These are phyloP conservation scores for Catharus ustulatus DNA, from an alignment of 2,797 vertebrate genomes.

Conservation along the genomic window DNA sequence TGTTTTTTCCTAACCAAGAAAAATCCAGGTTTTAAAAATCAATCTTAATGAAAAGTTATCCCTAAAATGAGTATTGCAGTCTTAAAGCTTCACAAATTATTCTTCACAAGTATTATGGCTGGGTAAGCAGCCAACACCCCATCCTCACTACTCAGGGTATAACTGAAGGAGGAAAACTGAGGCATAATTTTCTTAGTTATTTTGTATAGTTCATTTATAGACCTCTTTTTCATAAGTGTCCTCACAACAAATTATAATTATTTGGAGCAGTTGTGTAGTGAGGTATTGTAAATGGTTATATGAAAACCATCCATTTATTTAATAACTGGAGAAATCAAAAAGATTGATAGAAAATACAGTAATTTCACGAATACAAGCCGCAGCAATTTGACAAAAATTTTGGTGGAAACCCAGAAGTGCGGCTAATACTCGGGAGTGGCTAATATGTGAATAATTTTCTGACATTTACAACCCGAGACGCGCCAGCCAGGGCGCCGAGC, in stretches of 20 bases:
- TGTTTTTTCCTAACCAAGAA: not conserved
- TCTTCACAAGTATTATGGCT: not conserved
- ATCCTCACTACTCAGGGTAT: not conserved
- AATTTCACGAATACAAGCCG: no score
- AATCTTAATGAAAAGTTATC: not conserved
- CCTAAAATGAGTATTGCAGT: not conserved
- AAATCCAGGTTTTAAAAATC: not conserved
- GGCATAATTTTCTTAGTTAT: not conserved
- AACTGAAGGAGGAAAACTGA: not conserved
- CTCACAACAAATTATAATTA: not conserved
- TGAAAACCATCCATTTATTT: not conserved
- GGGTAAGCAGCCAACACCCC: not conserved
- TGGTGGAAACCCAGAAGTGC: no score
- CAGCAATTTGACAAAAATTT: no score
- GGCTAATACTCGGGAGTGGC: no score
- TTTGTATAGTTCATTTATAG: not conserved
- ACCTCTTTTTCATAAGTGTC: not conserved
- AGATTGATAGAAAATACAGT: not conserved
- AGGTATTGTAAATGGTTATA: not conserved
- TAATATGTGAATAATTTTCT: no score
- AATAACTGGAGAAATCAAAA: not conserved
- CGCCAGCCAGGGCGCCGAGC: no score
- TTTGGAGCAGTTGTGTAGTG: not conserved
- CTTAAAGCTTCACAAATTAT: not conserved
- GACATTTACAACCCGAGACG: no score